Evolutionary conservation across 2,113 vertebrate species (phyloP).

Genomic region (Archilochus colubris): DNA sequence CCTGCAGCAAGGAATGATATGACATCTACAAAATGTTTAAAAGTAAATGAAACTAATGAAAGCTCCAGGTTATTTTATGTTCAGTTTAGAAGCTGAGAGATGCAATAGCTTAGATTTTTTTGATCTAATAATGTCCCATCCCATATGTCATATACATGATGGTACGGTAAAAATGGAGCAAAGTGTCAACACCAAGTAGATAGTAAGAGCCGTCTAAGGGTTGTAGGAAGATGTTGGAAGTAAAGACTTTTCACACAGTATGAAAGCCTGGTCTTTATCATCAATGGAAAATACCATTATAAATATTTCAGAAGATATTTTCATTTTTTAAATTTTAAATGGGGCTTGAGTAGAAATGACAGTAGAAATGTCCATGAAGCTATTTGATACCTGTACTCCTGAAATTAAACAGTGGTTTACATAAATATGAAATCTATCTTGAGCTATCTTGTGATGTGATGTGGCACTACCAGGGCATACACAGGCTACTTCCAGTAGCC

Average conservation of each 20-base stretch:
- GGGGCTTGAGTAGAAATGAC: neutral
- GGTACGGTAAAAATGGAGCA: neutral
- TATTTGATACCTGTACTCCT: conserved; percentile 58
- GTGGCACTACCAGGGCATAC: conserved; percentile 1
- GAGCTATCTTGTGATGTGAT: conserved; percentile 72
- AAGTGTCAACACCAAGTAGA: neutral
- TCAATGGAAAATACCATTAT: neutral
- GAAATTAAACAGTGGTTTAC: conserved; percentile 68
- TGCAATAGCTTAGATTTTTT: neutral
- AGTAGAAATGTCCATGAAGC: conserved; percentile 29
- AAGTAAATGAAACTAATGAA: neutral
- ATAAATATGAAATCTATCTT: conserved; percentile 70
- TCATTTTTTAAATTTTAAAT: neutral
- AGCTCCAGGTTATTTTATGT: neutral
- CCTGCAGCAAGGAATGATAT: neutral
- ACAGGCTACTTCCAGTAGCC: conserved; percentile 62
- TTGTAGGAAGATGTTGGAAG: neutral
- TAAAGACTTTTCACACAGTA: neutral
- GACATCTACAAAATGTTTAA: neutral
- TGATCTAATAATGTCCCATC: neutral
- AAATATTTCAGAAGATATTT: neutral
- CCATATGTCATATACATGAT: neutral
- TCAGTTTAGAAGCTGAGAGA: neutral
- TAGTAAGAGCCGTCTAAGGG: neutral
- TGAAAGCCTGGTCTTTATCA: neutral